Evolutionary conservation across 2,797 vertebrate genomes (phyloP), one percentile per base, ranked within the genome.

Genomic region (Lepus oiostolus): DNA sequence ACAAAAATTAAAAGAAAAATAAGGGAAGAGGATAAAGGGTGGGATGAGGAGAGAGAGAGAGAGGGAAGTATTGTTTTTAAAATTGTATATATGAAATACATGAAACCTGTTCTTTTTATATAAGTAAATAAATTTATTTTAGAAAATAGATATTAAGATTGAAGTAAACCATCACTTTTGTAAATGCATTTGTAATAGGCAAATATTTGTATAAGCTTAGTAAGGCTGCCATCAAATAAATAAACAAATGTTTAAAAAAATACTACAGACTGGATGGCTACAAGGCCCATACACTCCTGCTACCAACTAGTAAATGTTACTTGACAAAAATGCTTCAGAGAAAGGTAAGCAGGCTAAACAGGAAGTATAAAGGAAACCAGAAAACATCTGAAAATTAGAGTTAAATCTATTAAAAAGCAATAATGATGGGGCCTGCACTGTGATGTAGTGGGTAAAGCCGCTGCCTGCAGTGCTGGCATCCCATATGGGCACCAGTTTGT

Each of bases 311-410:
- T 87, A 19, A 80, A 93, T 84, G 21, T 21, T 76, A 88, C 81
- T 19, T 62, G 77, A 50, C 63, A 91, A 82, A n/a, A 93, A 70
- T 54, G 14, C 68, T 97, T 94, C 38, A 80, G 42, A 88, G 60
- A 83, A 94, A 95, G 14, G 22, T 54, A 88, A 70, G 42, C 70
- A 6, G n/a, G 35, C 7, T 87, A 91, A 62, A 58, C 50, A 65
- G 60, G 14, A 93, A 95, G 1, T 91, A 77, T 35, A 72, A 81
- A 87, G 28, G 60, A 63, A 95, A 81, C 17, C 30, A 92, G 92
- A 85, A 32, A 54, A 81, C 24, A n/a, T 84, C 88, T 91, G 86
- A 71, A 93, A 94, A 79, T 80, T 80, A 77, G 4, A 97, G 38
- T 58, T 85, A 95, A 85, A 79, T 77, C 14, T 47, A 94, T 91